A percentile compares a stretch with the other conserved stretches of the same genome.
Conservation (phyloP, 2,888 invertebrate species). For the Camponotus fellah region DNA sequence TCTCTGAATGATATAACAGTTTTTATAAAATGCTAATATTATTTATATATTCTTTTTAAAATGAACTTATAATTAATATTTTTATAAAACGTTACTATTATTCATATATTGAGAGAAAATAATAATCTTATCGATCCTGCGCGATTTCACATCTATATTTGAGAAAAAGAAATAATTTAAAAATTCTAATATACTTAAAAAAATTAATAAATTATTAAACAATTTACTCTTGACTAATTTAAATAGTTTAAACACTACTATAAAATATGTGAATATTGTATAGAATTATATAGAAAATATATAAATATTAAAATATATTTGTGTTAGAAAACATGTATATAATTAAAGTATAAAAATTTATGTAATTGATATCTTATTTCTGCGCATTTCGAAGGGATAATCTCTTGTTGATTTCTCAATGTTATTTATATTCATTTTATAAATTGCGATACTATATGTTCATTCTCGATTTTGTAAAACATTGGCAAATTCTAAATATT, state of each 20-base stretch:
- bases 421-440: neutral
- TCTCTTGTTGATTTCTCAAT: neutral
- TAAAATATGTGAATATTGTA: neutral
- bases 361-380: slow-evolving; percentile 1
- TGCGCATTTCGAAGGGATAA: neutral
- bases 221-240: neutral
- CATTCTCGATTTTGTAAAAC: neutral
- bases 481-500: neutral
- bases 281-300: neutral
- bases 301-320: neutral
- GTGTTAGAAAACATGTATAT: neutral
- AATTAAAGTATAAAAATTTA: slow-evolving; percentile 1
- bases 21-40: too few relatives aligned
- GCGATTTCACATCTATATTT: neutral
- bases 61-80: too few relatives aligned
- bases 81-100: too few relatives aligned
- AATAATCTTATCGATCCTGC: too few relatives aligned
- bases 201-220: neutral
- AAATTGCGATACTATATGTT: neutral
- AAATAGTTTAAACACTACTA: neutral
- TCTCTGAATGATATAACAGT: too few relatives aligned
- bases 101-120: too few relatives aligned
- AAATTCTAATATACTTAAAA: neutral
- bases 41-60: too few relatives aligned
- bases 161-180: neutral